Conservation (phyloP, 2,113 vertebrate species). For the Fregetta grallaria region DNA sequence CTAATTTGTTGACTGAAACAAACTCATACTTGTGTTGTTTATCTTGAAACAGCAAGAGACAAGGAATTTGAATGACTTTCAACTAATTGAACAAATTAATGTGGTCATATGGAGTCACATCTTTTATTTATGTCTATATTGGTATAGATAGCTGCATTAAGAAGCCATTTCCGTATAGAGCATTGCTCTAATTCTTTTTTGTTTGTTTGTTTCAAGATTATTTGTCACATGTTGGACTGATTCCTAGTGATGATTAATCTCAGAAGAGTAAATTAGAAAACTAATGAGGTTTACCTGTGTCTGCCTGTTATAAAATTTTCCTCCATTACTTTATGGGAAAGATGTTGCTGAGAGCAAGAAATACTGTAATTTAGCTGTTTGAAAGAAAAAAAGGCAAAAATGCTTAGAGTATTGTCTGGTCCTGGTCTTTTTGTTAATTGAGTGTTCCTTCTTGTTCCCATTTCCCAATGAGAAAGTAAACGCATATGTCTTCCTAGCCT, state of each 20-base stretch:
- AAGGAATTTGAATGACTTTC: not conserved
- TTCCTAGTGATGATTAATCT: not conserved
- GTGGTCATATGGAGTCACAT: not conserved
- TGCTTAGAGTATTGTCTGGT: not conserved
- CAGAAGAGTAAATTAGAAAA: not conserved
- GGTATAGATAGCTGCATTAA: not conserved
- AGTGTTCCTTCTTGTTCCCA: not conserved
- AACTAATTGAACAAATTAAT: not conserved
- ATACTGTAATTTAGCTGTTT: not conserved
- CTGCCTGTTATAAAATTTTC: not conserved
- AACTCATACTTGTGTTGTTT: not conserved
- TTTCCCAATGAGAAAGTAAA: not conserved
- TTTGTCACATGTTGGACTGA: not conserved
- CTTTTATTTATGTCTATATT: not conserved
- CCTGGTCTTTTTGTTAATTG: not conserved
- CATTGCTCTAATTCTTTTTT: not conserved
- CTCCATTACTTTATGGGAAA: not conserved
- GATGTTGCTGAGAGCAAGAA: not conserved
- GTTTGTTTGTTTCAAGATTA: not conserved
- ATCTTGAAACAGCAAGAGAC: not conserved
- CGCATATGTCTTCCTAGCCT: not conserved
- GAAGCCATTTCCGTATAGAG: not conserved
- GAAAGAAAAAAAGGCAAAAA: not conserved
- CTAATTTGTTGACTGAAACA: not conserved
- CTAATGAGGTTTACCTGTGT: not conserved